Evolutionary conservation across 2,797 vertebrate species (phyloP).

Genomic region (Protosalanx chinensis): DNA sequence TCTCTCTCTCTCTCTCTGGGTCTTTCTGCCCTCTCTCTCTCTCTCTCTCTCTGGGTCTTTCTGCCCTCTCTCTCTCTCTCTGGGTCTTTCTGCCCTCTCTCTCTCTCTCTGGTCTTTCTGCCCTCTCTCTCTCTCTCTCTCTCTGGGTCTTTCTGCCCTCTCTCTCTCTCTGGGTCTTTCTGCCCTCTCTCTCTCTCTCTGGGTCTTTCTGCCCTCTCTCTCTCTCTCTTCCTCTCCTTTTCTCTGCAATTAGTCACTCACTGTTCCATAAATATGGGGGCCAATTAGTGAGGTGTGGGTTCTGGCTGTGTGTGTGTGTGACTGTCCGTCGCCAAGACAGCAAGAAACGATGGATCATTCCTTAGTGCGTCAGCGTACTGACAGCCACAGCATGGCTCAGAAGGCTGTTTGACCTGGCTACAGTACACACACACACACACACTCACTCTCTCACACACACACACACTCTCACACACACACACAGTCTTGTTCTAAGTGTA

Average conservation of each 20-base stretch:
- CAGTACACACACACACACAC: not conserved
- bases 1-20: no score
- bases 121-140: no score
- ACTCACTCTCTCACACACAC: not conserved
- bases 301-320: slow-evolving; percentile 1
- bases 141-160: no score
- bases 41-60: not conserved
- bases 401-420: no score
- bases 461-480: not conserved
- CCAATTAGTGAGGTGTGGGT: slow-evolving; percentile 18
- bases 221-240: no score
- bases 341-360: no score
- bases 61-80: not conserved
- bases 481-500: slow-evolving; percentile 10
- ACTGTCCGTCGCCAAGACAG: no score
- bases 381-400: no score
- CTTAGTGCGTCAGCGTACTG: no score
- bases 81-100: not conserved
- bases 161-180: no score
- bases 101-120: not conserved
- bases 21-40: not conserved
- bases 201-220: not conserved
- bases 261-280: slow-evolving; percentile 23
- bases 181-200: slow-evolving; percentile 1
- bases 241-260: slow-evolving; percentile 5